phyloP scores from a whole-genome alignment of 2,113 vertebrate species.

The Podarcis cretensis region DNA sequence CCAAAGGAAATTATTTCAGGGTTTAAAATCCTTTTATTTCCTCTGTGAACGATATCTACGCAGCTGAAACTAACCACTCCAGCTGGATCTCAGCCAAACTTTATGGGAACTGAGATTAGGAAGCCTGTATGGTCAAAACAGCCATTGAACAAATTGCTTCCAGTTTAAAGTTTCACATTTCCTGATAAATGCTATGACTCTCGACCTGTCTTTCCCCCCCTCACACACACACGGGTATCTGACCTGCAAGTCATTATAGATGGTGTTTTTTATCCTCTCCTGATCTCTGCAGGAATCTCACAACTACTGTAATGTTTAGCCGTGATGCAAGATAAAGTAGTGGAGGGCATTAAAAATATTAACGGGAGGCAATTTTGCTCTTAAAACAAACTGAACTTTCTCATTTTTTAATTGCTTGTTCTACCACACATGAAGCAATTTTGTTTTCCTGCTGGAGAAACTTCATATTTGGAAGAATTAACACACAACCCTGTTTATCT shows the following conservation, averaged over 20 bases:
- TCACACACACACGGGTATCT: slow-evolving; percentile 16
- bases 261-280: slow-evolving; percentile 32
- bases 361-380: slow-evolving; percentile 2
- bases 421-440: slow-evolving; percentile 32
- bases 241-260: slow-evolving; percentile 41
- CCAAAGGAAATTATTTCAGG: slow-evolving; percentile 89
- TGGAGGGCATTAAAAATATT: background rate
- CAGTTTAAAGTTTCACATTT: slow-evolving; percentile 72
- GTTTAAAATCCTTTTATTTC: slow-evolving; percentile 87
- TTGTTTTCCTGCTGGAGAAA: background rate
- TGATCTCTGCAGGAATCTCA: slow-evolving; percentile 41
- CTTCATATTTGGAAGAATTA: background rate
- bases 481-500: background rate
- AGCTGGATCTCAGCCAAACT: slow-evolving; percentile 74
- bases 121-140: slow-evolving; percentile 77
- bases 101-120: slow-evolving; percentile 86
- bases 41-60: slow-evolving; percentile 81
- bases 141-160: slow-evolving; percentile 80
- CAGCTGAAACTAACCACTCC: slow-evolving; percentile 77
- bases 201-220: slow-evolving; percentile 51
- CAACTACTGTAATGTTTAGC: slow-evolving; percentile 21
- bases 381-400: slow-evolving; percentile 10
- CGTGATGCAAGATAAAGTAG: slow-evolving; percentile 18
- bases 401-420: slow-evolving; percentile 5
- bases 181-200: slow-evolving; percentile 61